Evolutionary conservation across 2,797 vertebrate genomes (phyloP).

Genomic region (Cetoscarus ocellatus): DNA sequence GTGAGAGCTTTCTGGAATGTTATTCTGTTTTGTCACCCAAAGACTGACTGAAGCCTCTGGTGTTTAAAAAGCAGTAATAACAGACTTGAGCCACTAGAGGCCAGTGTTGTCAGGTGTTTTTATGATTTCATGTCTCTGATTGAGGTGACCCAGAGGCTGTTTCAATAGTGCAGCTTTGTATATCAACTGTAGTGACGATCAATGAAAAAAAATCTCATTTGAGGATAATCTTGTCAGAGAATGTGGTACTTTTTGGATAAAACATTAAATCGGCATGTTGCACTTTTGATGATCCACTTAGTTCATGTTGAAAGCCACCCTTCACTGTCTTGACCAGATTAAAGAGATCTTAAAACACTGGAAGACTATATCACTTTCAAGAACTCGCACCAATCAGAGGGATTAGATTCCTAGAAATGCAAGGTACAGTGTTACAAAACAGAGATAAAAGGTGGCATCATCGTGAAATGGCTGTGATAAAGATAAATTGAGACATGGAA

Average conservation of each 20-base stretch:
- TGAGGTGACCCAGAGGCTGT: not conserved
- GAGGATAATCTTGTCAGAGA: not conserved
- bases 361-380: not conserved
- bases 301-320: too few relatives aligned
- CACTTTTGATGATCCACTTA: too few relatives aligned
- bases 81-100: constrained; percentile 13
- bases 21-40: too few relatives aligned
- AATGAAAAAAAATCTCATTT: not conserved
- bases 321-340: not conserved
- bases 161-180: too few relatives aligned
- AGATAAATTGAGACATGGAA: not conserved
- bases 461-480: not conserved
- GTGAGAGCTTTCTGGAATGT: too few relatives aligned
- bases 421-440: not conserved
- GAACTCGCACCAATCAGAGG: too few relatives aligned
- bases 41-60: too few relatives aligned
- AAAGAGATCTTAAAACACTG: not conserved
- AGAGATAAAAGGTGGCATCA: not conserved
- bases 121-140: not conserved
- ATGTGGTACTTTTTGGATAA: too few relatives aligned
- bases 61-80: not conserved
- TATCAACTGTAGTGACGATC: not conserved
- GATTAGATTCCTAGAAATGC: not conserved
- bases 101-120: not conserved
- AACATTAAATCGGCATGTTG: too few relatives aligned